Conservation (phyloP, 2,888 invertebrate species). For the Perdita meconis region DNA sequence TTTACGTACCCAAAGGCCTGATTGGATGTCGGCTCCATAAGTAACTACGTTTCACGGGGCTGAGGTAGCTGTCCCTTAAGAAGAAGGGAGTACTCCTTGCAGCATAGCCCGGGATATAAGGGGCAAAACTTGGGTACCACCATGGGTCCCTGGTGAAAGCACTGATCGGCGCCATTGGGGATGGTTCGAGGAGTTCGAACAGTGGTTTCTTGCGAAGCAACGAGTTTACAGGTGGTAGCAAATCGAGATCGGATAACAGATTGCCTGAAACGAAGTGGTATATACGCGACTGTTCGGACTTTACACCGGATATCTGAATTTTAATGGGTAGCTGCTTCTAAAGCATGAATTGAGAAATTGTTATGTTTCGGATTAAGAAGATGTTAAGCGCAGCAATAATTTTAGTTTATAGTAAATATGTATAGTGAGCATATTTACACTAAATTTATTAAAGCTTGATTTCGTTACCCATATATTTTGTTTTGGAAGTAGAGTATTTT, state of each 20-base stretch:
- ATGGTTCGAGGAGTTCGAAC: conserved; percentile 91
- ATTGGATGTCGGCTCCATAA: conserved; percentile 96
- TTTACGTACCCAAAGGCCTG: conserved; percentile 94
- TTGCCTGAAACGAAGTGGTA: conserved; percentile 74
- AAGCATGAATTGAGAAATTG: no score
- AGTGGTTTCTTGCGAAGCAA: conserved; percentile 85
- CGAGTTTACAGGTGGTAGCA: conserved; percentile 75
- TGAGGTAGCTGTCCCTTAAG: conserved; percentile 94
- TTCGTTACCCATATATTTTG: no score
- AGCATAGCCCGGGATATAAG: conserved; percentile 88
- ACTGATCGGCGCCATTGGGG: conserved; percentile 91
- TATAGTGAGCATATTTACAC: no score
- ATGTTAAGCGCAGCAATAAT: no score
- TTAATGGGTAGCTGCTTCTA: no score
- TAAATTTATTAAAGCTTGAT: no score
- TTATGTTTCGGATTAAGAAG: no score
- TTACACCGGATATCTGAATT: not conserved
- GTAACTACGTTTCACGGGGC: conserved; percentile 95
- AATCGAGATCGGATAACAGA: conserved; percentile 73
- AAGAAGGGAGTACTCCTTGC: conserved; percentile 91
- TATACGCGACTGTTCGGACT: not conserved
- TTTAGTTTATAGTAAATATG: no score
- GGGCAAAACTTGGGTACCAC: conserved; percentile 94
- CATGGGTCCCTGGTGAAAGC: conserved; percentile 94
- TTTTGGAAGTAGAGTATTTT: no score